Evolutionary conservation across 2,797 vertebrate species (phyloP), one percentile per base, ranked within the genome.

Genomic region (Tinamus major): DNA sequence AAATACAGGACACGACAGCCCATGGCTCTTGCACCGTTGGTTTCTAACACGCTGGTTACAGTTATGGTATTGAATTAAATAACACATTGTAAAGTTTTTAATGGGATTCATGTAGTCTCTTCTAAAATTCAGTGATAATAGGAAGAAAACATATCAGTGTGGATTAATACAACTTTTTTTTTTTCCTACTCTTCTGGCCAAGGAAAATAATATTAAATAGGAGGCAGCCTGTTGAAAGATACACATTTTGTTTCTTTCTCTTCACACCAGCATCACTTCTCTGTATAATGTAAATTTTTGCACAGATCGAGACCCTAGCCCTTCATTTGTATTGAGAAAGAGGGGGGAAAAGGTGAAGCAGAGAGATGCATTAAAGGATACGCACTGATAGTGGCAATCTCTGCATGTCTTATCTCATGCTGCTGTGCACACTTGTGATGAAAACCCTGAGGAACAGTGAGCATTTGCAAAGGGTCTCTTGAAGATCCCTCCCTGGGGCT

Each of bases 401-500:
- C 8, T 20, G 4, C 13, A 20, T 65, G 63, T 41, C n/a, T 65
- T 8, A 20, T 31, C 19, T 23, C 41, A 6, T 24, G 33, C 55
- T 35, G 41, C 23, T 46, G 31, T 35, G n/a, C 37, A 20, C 21
- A 17, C 21, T 44, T 13, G 14, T 68, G 65, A 33, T 8, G 26
- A 15, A 27, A 33, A 16, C 21, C 9, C 44, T 33, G 65, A 48
- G 23, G 13, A 24, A 27, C 8, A 4, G 31, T 1, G 7, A 15
- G 6, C 1, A 6, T 8, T 4, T 21, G 33, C 15, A 9, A 8
- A 31, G 33, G 27, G 17, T 8, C 26, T 55, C 31, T 4, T 6
- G 1, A 7, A 35, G 46, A 6, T 39, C 39, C 55, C 5, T 39
- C 21, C 26, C 35, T 11, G 9, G 64, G 12, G 17, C 23, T 64